phyloP scores from a whole-genome alignment of 2,888 invertebrate genomes.

The Acheta domesticus region DNA sequence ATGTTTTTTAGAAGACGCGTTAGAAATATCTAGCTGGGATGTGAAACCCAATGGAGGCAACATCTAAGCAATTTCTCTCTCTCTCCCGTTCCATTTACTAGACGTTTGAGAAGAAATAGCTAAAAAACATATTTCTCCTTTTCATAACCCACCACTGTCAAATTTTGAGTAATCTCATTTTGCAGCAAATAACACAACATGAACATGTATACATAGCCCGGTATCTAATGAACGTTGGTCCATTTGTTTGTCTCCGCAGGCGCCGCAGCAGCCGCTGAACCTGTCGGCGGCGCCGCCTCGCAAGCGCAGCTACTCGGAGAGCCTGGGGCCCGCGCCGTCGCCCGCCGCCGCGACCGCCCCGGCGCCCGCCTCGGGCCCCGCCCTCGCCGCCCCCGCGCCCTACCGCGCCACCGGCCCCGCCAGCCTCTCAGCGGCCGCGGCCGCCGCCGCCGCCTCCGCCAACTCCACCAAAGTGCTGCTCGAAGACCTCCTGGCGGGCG shows the following conservation, averaged over 20 bases:
- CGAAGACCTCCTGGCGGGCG: not conserved
- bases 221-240: too few species aligned
- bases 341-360: not conserved
- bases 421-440: not conserved
- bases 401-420: not conserved
- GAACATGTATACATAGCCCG: too few species aligned
- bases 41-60: too few species aligned
- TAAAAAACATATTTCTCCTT: too few species aligned
- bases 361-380: not conserved
- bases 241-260: not conserved
- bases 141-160: too few species aligned
- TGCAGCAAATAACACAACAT: too few species aligned
- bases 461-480: not conserved
- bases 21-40: too few species aligned
- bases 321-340: not conserved
- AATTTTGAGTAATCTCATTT: too few species aligned
- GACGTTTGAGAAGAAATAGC: too few species aligned
- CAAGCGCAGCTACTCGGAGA: not conserved
- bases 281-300: not conserved
- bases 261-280: not conserved
- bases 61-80: too few species aligned
- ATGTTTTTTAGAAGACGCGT: too few species aligned
- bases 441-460: not conserved
- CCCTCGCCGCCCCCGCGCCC: not conserved
- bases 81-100: too few species aligned